These are phyloP conservation scores for Sula dactylatra DNA, from an alignment of 2,113 vertebrate species.

Conservation along the genomic window DNA sequence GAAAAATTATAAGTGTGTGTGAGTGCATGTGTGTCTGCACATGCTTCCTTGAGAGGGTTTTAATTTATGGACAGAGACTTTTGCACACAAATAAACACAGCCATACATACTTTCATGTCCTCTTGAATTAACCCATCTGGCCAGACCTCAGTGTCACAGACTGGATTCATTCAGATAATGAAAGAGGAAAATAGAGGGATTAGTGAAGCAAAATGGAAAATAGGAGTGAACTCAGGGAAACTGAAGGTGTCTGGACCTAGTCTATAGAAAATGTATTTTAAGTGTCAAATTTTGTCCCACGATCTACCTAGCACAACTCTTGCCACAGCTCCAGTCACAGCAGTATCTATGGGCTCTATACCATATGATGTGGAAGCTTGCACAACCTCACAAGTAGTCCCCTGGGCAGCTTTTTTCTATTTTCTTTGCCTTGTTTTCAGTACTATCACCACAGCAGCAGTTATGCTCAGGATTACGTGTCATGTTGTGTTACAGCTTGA, in stretches of 20 bases:
- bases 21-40: background rate
- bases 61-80: conserved; percentile 17
- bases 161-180: background rate
- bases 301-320: background rate
- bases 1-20: background rate
- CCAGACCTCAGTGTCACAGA: background rate
- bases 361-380: background rate
- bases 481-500: background rate
- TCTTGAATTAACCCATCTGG: background rate
- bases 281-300: background rate
- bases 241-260: background rate
- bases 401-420: background rate
- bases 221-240: background rate
- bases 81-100: background rate
- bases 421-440: background rate
- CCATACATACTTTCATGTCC: background rate
- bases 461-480: background rate
- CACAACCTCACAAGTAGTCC: background rate
- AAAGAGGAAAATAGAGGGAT: background rate
- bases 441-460: background rate
- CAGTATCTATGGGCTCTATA: background rate
- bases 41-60: background rate
- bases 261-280: background rate
- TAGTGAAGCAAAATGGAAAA: background rate
- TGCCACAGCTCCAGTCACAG: background rate